Conservation (phyloP, 1,140 invertebrate species). For the Lycorma delicatula region DNA sequence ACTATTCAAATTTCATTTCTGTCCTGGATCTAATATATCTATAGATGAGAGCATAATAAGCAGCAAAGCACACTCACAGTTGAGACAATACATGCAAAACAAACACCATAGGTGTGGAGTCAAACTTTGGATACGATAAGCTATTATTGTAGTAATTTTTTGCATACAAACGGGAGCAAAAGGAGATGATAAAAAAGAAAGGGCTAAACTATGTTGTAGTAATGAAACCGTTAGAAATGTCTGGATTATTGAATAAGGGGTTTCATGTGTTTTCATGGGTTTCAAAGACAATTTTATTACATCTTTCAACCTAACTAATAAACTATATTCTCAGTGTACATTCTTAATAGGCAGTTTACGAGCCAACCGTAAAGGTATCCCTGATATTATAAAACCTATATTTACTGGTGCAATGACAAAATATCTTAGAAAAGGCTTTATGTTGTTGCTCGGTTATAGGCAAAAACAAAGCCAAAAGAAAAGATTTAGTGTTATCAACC, state of each 20-base stretch:
- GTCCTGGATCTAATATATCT: conserved; percentile 4
- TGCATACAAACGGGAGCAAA: conserved; percentile 8
- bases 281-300: conserved; percentile 1
- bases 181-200: not conserved
- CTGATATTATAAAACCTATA: no score
- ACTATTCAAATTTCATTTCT: conserved; percentile 10
- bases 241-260: not conserved
- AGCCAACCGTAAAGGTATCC: conserved; percentile 4
- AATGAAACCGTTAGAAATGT: not conserved
- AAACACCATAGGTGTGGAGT: conserved; percentile 22
- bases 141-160: conserved; percentile 12
- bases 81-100: conserved; percentile 19
- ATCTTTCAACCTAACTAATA: conserved; percentile 1
- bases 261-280: no score
- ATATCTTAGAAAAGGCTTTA: no score
- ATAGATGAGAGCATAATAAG: conserved; percentile 21
- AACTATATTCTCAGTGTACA: not conserved
- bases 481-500: conserved; percentile 15
- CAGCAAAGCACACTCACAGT: conserved; percentile 11
- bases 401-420: no score
- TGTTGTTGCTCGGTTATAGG: no score
- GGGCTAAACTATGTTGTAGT: not conserved
- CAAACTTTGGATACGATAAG: conserved; percentile 14
- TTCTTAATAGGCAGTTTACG: not conserved
- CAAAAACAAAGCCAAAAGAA: conserved; percentile 14